Evolutionary conservation across 2,888 invertebrate genomes (phyloP), one percentile per base, ranked within the genome.

Genomic region (Zhuqinia jingwanae): DNA sequence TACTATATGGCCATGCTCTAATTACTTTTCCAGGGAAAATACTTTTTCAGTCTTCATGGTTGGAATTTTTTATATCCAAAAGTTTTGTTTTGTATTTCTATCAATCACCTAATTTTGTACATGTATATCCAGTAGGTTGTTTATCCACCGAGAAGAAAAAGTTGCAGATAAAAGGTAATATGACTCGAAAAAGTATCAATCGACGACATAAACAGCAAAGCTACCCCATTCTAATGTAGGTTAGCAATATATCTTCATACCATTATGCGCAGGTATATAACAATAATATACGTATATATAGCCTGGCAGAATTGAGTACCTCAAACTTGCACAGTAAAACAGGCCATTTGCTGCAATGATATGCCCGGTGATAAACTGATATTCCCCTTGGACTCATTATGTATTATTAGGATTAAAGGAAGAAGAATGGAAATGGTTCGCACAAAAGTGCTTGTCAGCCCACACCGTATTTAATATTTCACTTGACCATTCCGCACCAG

Each of bases 381-480:
- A 75, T 25, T 77, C 60, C 77, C 60, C 13, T 1, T 2, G 56
- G 77, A 27, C 11, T 58, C 78, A 78, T 78, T 78, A 45, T 50
- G 50, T 47, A 63, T 45, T 78, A 25, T 50, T 42, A 60, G 63
- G 25, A 78, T 63, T 63, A 77, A 36, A 60, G 60, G 20, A 53
- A 60, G 60, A 56, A 75, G n/a, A 75, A 75, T 65, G 65, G 42
- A 56, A 30, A 56, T 17, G 47, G 25, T 15, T 45, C 15, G 15
- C 22, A 15, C 42, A n/a, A 70, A 6, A 70, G 47, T 22, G 70
- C 27, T 20, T 60, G 60, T 25, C 45, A 60, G 78, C 22, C 30
- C 27, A 42, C 15, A 15, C 5, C 6, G n/a, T 77, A 60, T 77
- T 63, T 47, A 78, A 63, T 78, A 63, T 36, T 78, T 78, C 70